Base-by-base conservation (phyloP, 2,113 vertebrate species). In the Sinocyclocheilus grahami region DNA sequence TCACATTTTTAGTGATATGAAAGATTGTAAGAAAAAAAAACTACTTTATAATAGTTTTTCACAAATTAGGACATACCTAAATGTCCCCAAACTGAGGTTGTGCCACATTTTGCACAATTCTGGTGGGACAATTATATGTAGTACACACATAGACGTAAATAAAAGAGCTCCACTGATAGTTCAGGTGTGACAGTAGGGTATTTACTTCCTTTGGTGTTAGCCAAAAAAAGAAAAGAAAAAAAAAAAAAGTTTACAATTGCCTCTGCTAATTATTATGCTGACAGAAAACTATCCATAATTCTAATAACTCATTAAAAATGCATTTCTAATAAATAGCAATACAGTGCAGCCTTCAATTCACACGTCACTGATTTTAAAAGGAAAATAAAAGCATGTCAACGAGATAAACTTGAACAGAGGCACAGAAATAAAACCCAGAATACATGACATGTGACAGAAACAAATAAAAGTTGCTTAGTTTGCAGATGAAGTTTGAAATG, bases 161-260 rank as follows among this genome's bases (percentile, higher is more conserved):
- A 27, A 27, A 27, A 27, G 27, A 27, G 27, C 27, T 27, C 27
- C 27, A 27, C 27, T 27, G 27, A 27, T n/a, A 72, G 12, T 1
- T 79, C 51, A 86, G 85, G 90, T 92, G 90, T 93, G 88, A 92
- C 84, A 83, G 81, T 72, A 93, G 92, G 85, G 90, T 88, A 67
- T 94, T 94, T 94, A 93, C 91, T 94, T 92, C 90, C 93, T 33
- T 33, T 3, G 30, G 30, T 33, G 30, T 33, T 33, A 33, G 30
- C 30, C 30, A 33, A 88, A 90, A 80, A 14, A 75, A 30, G 42
- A 24, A 63, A 58, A 27, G 16, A 67, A 42, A 89, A 89, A 78
- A 8, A 67, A 42, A 89, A 89, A 78, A 8, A 37, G 78, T 86
- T 71, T 75, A 63, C 37, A 84, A 60, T 79, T 72, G 27, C 51